Evolutionary conservation across 2,797 vertebrate genomes (phyloP), one percentile per base, ranked within the genome.

Genomic region (Mormyrops attenuatus): DNA sequence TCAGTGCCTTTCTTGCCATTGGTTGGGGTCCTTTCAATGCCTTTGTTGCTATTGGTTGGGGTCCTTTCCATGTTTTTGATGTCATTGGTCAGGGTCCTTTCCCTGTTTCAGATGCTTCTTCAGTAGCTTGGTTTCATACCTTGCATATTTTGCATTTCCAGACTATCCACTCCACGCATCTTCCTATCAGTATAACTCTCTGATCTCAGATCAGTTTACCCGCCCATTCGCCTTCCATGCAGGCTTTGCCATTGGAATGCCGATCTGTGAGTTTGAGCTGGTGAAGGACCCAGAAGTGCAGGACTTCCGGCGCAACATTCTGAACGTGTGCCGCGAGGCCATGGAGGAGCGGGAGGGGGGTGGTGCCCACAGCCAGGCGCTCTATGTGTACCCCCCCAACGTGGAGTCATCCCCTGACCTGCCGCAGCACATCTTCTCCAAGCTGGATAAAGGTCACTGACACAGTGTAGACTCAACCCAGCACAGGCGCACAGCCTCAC

Each of bases 321-420:
- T 95, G 91, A 93, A 93, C 0, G 94, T 95, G 82, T 95, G 95
- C 94, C 94, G 94, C 53, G 96, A 95, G 77, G 95, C 95, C 2
- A 95, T 96, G 94, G 94, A 95, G 91, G 94, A 94, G 77, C 88
- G 96, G 0, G 96, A 96, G 9, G 95, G 94, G 0, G 94, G 94
- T 0, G 96, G 96, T 0, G 95, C 95, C 57, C 95, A 96, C 90
- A 96, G 95, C 82, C 96, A 96, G 90, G 96, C 96, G 0, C 93
- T 96, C 69, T 96, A 97, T 0, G 96, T 97, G 38, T 97, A 97
- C 82, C 96, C 96, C 3, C 96, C 96, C 73, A 96, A 96, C 0
- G 91, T 97, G n/a, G 96, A 97, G 89, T 96, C 96, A 2, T 94
- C 94, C 11, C 89, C 95, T 0, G 95, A 96, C 15, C 93, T 97